These are phyloP conservation scores for Momotus momota DNA, from an alignment of 2,797 vertebrate genomes.

Conservation along the genomic window DNA sequence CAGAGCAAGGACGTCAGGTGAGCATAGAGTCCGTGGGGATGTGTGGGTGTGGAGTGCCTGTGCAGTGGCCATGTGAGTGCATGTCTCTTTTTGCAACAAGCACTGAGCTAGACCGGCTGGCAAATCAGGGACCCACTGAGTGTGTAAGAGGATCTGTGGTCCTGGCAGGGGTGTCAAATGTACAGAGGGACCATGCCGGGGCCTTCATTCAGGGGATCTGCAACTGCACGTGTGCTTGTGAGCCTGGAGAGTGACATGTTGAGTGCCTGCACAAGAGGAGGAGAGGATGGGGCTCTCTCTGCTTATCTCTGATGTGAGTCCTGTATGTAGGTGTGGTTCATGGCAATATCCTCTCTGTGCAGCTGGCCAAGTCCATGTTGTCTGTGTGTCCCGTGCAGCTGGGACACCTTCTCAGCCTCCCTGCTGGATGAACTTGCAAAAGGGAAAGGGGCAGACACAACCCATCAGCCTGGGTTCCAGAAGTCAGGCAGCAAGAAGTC, in stretches of 20 bases:
- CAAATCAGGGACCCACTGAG: fast-evolving
- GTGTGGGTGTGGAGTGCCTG: not conserved
- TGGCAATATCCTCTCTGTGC: not conserved
- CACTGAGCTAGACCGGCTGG: not conserved
- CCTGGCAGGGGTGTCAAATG: not conserved
- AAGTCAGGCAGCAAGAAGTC: not conserved
- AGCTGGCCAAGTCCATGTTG: not conserved
- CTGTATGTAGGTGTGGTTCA: not conserved
- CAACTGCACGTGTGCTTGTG: fast-evolving
- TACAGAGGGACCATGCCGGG: not conserved
- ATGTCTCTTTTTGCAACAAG: not conserved
- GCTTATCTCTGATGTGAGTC: not conserved
- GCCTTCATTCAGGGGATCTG: no score
- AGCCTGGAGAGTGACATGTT: not conserved
- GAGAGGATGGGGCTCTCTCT: fast-evolving
- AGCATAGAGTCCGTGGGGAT: fast-evolving
- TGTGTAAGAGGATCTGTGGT: not conserved
- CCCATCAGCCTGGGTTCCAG: not conserved
- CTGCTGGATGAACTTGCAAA: not conserved
- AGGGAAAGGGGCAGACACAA: not conserved
- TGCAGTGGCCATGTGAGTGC: not conserved
- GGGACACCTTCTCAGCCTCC: not conserved
- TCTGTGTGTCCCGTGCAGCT: not conserved
- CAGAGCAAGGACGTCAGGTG: not conserved
- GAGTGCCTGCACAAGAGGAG: fast-evolving